Evolutionary conservation across 1,140 invertebrate species (phyloP).

Genomic region (Lepidurus apus): DNA sequence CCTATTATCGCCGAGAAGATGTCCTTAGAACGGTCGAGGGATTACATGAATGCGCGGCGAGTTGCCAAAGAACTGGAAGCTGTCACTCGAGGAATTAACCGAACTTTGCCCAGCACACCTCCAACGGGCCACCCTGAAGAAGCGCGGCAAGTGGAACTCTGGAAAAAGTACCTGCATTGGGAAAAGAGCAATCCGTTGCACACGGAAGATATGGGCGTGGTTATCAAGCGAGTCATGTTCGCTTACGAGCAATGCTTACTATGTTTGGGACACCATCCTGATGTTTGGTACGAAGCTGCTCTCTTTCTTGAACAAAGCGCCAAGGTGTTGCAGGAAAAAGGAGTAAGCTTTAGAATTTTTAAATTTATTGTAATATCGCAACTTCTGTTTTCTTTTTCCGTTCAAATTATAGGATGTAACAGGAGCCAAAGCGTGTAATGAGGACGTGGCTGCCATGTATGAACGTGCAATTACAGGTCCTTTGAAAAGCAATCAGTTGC

Average conservation of each 20-base stretch:
- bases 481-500: constrained; percentile 82
- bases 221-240: constrained; percentile 94
- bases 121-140: constrained; percentile 87
- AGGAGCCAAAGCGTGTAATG: constrained; percentile 82
- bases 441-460: constrained; percentile 89
- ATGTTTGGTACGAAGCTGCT: constrained; percentile 98
- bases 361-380: constrained; percentile 24
- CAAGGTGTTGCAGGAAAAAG: constrained; percentile 87
- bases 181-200: constrained; percentile 93
- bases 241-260: constrained; percentile 96
- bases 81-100: constrained; percentile 87
- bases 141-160: constrained; percentile 93
- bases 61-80: constrained; percentile 97
- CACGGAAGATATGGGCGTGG: constrained; percentile 87
- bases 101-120: constrained; percentile 88
- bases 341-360: constrained; percentile 53
- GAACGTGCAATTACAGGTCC: constrained; percentile 80
- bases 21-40: constrained; percentile 77
- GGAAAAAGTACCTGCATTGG: constrained; percentile 98
- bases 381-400: background rate
- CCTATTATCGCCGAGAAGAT: constrained; percentile 93
- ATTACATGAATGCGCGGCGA: constrained; percentile 95
- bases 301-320: constrained; percentile 91
- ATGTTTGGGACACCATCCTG: constrained; percentile 94
- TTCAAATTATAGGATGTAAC: constrained; percentile 67